Percentiles rank a stretch among this genome's conserved stretches.
These are phyloP conservation scores for Lampropteryx suffumata DNA, from an alignment of 2,888 invertebrate genomes.

Conservation along the genomic window DNA sequence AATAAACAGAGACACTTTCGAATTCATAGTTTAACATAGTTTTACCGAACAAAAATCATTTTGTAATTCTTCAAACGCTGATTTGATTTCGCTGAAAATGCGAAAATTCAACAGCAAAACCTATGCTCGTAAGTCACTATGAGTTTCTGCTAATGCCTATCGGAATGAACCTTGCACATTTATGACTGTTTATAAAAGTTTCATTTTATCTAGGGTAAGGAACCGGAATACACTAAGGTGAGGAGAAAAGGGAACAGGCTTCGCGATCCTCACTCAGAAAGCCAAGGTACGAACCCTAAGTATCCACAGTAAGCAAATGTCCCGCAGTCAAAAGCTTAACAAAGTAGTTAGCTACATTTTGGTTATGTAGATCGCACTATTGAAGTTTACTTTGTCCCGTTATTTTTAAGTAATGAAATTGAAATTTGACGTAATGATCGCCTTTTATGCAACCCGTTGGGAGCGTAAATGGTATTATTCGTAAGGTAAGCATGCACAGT, in stretches of 20 bases:
- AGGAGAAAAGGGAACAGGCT: slow-evolving; percentile 91
- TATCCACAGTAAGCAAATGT: slow-evolving; percentile 10
- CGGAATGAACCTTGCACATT: background rate
- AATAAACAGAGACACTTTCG: no score
- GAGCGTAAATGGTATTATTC: slow-evolving; percentile 80
- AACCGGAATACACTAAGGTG: slow-evolving; percentile 92
- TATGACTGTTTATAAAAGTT: background rate
- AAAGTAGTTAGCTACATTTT: slow-evolving; percentile 77
- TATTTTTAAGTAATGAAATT: slow-evolving; percentile 73
- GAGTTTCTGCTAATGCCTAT: slow-evolving; percentile 1
- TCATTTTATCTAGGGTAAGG: slow-evolving; percentile 83
- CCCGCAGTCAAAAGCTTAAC: slow-evolving; percentile 57
- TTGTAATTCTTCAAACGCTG: no score
- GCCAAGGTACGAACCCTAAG: slow-evolving; percentile 85
- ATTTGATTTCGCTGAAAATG: no score
- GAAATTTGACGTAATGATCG: slow-evolving; percentile 77
- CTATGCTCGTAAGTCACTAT: background rate
- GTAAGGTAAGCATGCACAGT: slow-evolving; percentile 81
- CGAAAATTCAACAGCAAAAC: background rate
- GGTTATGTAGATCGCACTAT: slow-evolving; percentile 77
- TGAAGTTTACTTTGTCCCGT: slow-evolving; percentile 71
- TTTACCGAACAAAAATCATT: no score
- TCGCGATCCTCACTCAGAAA: slow-evolving; percentile 91
- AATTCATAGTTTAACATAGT: no score
- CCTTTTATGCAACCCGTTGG: slow-evolving; percentile 82